Percentiles rank a stretch among this genome's conserved stretches.
phyloP scores from a whole-genome alignment of 2,888 invertebrate species.

The Lasioglossum malachurum region DNA sequence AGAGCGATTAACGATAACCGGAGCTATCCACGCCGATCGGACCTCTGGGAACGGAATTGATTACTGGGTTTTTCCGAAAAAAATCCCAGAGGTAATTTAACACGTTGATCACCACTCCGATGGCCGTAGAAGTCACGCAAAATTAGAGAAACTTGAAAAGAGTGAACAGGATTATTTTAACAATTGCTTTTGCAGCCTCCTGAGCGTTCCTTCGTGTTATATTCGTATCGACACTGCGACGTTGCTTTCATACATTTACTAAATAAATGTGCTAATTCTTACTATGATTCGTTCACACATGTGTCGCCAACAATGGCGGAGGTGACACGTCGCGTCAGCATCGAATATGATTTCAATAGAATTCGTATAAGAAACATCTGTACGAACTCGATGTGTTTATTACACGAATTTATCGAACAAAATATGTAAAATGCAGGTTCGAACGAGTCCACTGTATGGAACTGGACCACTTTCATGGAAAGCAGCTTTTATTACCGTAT shows the following conservation, averaged over 20 bases:
- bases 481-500: neutral
- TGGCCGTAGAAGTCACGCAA: neutral
- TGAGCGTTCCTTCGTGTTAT: neutral
- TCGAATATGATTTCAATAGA: neutral
- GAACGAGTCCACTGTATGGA: neutral
- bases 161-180: neutral
- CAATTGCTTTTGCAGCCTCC: neutral
- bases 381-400: neutral
- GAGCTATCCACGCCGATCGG: neutral
- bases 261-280: neutral
- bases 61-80: neutral
- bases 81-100: neutral
- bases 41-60: conserved; percentile 12
- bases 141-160: neutral
- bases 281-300: neutral
- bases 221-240: too few species aligned
- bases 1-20: neutral
- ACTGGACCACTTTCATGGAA: neutral
- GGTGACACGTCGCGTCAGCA: neutral
- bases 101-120: neutral
- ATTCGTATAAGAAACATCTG: neutral
- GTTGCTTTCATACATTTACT: neutral
- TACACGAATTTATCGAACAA: neutral
- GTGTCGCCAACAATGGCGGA: too few species aligned
- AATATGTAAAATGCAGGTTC: neutral